Evolutionary conservation across 2,113 vertebrate genomes (phyloP).

Genomic region (Campylomormyrus numenius): DNA sequence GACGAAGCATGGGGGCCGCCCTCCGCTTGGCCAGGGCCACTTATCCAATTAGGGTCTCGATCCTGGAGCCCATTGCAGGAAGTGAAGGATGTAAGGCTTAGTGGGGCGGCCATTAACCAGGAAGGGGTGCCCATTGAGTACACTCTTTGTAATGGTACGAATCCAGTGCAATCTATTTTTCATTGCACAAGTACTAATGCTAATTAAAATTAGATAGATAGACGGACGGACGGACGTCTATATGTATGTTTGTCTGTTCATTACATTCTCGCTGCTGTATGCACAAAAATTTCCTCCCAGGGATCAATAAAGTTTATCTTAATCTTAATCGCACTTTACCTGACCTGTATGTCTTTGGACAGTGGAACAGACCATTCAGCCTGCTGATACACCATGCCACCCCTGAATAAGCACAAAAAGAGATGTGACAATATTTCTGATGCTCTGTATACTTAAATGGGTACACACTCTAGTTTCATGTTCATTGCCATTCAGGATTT

Average conservation of each 20-base stretch:
- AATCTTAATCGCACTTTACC: background rate
- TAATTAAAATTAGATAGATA: background rate
- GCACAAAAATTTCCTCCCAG: background rate
- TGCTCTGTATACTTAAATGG: background rate
- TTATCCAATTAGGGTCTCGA: background rate
- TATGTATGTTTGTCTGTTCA: background rate
- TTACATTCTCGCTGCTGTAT: background rate
- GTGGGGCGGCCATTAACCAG: background rate
- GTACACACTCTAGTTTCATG: background rate
- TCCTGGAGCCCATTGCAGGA: background rate
- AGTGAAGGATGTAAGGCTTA: background rate
- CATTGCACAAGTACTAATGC: background rate
- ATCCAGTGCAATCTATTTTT: background rate
- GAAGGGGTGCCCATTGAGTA: background rate
- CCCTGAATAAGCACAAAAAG: background rate
- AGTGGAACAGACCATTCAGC: background rate
- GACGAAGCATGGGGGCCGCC: background rate
- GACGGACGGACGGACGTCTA: background rate
- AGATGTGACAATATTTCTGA: background rate
- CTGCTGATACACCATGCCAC: background rate
- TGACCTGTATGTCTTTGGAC: background rate
- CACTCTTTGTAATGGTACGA: background rate
- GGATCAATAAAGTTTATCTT: background rate
- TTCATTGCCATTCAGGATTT: background rate
- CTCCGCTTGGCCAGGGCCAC: background rate